Evolutionary conservation across 2,888 invertebrate genomes (phyloP).

Genomic region (Trichopria drosophilae): DNA sequence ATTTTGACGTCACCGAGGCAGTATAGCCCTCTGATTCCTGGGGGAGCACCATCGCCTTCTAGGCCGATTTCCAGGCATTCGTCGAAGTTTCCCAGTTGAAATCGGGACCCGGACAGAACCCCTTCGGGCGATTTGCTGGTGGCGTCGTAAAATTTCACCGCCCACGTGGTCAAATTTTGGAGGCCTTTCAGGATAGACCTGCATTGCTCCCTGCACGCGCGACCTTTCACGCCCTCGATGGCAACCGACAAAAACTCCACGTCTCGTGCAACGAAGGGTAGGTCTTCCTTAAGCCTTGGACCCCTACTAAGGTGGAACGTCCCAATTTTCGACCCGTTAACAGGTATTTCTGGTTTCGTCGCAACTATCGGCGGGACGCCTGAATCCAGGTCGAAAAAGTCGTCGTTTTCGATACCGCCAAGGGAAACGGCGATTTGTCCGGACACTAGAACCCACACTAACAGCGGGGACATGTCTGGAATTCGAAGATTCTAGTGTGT

Average conservation of each 20-base stretch:
- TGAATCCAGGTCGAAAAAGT: too few relatives aligned
- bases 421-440: too few relatives aligned
- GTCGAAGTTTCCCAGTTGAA: conserved; percentile 75
- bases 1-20: conserved; percentile 46
- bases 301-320: too few relatives aligned
- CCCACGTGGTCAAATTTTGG: conserved; percentile 44
- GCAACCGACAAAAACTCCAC: conserved; percentile 37
- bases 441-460: too few relatives aligned
- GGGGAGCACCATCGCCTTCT: conserved; percentile 31
- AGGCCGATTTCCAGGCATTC: conserved; percentile 62
- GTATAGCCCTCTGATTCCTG: conserved; percentile 42
- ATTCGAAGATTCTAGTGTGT: too few relatives aligned
- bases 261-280: conserved; percentile 40
- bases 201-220: conserved; percentile 41
- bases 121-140: conserved; percentile 72
- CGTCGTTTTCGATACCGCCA: too few relatives aligned
- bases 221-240: conserved; percentile 39
- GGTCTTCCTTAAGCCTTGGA: too few relatives aligned
- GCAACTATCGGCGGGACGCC: too few relatives aligned
- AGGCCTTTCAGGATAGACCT: conserved; percentile 37
- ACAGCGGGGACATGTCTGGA: too few relatives aligned
- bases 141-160: conserved; percentile 66
- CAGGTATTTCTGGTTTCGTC: too few relatives aligned
- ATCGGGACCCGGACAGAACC: conserved; percentile 68
- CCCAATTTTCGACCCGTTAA: too few relatives aligned